phyloP scores from a whole-genome alignment of 2,113 vertebrate genomes.

The Haemorhous mexicanus region DNA sequence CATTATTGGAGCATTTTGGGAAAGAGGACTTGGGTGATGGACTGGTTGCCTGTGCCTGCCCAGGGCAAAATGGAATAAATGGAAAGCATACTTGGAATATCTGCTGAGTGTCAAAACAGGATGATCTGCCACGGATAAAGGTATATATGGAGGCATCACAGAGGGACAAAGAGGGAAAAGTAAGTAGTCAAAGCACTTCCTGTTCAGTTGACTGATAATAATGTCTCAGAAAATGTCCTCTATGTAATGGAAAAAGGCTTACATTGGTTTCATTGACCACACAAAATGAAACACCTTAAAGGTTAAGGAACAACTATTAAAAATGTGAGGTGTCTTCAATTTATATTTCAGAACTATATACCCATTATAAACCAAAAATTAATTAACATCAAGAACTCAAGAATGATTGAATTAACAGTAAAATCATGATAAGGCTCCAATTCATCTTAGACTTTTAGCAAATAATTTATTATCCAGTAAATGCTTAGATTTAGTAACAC shows the following conservation, averaged over 20 bases:
- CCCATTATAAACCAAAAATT: slow-evolving; percentile 59
- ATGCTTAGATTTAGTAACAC: not conserved
- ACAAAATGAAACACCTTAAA: not conserved
- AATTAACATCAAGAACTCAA: slow-evolving; percentile 32
- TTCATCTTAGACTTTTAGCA: not conserved
- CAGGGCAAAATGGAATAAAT: not conserved
- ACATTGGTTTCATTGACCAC: not conserved
- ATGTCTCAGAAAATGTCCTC: not conserved
- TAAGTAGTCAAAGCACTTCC: not conserved
- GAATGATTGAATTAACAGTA: slow-evolving; percentile 61
- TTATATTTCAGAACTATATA: slow-evolving; percentile 59
- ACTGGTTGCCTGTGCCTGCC: not conserved
- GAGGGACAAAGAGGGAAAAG: not conserved
- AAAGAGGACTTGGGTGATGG: not conserved
- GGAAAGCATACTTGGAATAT: not conserved
- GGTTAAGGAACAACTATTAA: slow-evolving; percentile 44
- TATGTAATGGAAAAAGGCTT: not conserved
- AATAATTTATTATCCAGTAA: slow-evolving; percentile 46
- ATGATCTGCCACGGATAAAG: rapidly evolving
- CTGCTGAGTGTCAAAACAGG: not conserved
- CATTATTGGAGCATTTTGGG: not conserved
- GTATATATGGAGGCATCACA: not conserved
- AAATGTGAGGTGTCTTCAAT: slow-evolving; percentile 46
- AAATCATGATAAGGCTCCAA: slow-evolving; percentile 19
- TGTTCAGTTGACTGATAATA: not conserved